A percentile compares a stretch with the other conserved stretches of the same genome.
These are phyloP conservation scores for Campoletis sonorensis DNA, from an alignment of 1,140 invertebrate genomes.

Conservation along the genomic window DNA sequence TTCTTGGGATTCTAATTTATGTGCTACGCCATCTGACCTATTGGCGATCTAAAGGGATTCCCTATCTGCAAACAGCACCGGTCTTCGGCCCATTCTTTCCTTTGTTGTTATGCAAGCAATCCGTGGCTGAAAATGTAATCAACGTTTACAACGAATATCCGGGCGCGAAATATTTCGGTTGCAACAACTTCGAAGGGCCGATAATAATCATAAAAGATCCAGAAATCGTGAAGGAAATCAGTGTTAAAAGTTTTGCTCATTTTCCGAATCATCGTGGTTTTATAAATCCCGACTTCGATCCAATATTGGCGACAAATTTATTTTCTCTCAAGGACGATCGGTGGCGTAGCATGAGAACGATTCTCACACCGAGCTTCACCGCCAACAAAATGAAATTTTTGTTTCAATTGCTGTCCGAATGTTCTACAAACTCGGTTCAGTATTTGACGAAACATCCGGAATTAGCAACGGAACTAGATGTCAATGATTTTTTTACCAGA, in stretches of 20 bases:
- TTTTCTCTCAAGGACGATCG: slow-evolving; percentile 64
- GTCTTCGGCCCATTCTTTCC: slow-evolving; percentile 52
- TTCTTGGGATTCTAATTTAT: background rate
- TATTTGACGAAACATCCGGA: too few relatives aligned
- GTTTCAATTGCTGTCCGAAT: background rate
- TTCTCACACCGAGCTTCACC: too few relatives aligned
- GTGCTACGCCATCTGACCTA: slow-evolving; percentile 47
- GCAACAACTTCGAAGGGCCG: slow-evolving; percentile 56
- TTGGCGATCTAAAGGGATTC: slow-evolving; percentile 59
- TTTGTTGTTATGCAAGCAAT: slow-evolving; percentile 34
- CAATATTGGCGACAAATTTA: slow-evolving; percentile 64
- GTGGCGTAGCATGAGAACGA: too few relatives aligned
- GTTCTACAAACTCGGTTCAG: too few relatives aligned
- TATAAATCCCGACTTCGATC: slow-evolving; percentile 64
- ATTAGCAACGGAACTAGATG: too few relatives aligned
- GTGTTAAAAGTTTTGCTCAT: slow-evolving; percentile 73
- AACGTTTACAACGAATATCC: slow-evolving; percentile 49
- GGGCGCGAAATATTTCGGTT: slow-evolving; percentile 58
- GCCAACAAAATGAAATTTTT: slow-evolving; percentile 67
- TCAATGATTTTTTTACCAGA: too few relatives aligned
- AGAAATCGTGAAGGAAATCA: slow-evolving; percentile 71
- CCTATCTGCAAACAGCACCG: slow-evolving; percentile 53
- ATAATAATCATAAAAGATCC: slow-evolving; percentile 69
- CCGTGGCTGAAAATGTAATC: slow-evolving; percentile 34
- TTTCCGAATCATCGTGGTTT: slow-evolving; percentile 64